phyloP scores from a whole-genome alignment of 2,113 vertebrate species.

The Oncorhynchus keta region DNA sequence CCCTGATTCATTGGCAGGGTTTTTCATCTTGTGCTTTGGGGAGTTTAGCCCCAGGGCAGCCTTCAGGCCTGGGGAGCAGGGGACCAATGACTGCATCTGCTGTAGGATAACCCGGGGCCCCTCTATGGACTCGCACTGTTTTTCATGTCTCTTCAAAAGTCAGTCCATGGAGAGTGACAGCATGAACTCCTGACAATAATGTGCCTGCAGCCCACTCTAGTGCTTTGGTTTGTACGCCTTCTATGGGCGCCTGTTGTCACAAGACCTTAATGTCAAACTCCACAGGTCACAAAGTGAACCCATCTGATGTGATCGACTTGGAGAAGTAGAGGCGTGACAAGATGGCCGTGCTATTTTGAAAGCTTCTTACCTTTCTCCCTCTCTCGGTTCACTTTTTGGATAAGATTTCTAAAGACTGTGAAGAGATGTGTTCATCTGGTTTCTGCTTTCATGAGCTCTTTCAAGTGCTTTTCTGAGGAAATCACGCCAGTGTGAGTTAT shows the following conservation, averaged over 20 bases:
- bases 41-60: constrained; percentile 86
- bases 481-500: constrained; percentile 70
- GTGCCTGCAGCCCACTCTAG: not conserved
- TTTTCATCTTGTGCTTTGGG: constrained; percentile 75
- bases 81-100: constrained; percentile 80
- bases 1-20: constrained; percentile 65
- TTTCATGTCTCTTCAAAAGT: constrained; percentile 70
- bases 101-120: constrained; percentile 73
- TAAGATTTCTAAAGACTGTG: constrained; percentile 18
- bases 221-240: not conserved
- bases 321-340: constrained; percentile 39
- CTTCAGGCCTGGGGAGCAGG: constrained; percentile 83
- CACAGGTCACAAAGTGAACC: constrained; percentile 4
- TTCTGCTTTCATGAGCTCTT: not conserved
- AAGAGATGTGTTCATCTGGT: constrained; percentile 33
- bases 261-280: constrained; percentile 43
- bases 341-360: not conserved
- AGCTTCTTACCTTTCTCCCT: not conserved
- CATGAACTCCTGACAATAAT: not conserved
- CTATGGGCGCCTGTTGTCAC: constrained; percentile 44
- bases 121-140: constrained; percentile 52
- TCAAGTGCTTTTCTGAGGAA: constrained; percentile 59
- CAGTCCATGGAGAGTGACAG: constrained; percentile 17
- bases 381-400: not conserved
- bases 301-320: constrained; percentile 55